Base-by-base conservation (phyloP, 2,797 vertebrate species). In the Aphelocoma californica region DNA sequence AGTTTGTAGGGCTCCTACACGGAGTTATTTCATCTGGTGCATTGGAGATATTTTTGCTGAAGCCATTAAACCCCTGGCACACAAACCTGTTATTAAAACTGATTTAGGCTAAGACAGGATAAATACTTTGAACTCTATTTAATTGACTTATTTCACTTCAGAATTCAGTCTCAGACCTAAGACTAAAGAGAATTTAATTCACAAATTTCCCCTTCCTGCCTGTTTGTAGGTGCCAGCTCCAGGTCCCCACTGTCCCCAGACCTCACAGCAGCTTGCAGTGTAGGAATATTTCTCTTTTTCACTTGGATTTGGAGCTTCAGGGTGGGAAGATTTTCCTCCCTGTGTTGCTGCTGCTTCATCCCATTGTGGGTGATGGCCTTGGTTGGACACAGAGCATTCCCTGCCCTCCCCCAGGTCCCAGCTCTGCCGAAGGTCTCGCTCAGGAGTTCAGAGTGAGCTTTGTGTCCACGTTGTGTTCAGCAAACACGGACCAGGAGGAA, bases 91-190 rank as follows among this genome's bases (percentile, higher is more conserved):
- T 91, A 86, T 94, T 93, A 94, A 82, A 92, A 7, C 67, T 20
- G 84, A 45, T 91, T 86, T 77, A 56, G 84, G 15, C 84, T 32
- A n/a, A 65, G 88, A 28, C 38, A 40, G 81, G 72, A 53, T 62
- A 85, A 92, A 92, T 80, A 82, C 95, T 96, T 93, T 86, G 87
- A 93, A 92, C 81, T 74, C 67, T 29, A 1, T 53, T 92, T 89
- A 82, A 79, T 85, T 51, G 67, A 65, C 86, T 94, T 88, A 17
- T 7, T 95, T 77, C 54, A 31, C 45, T 89, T 51, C 29, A 60
- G 81, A 32, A 73, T 77, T 80, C 71, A 38, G 14, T 48, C 74
- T 79, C 4, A 0, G 50, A 58, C 81, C 80, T 29, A 24, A 91
- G 67, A 87, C 66, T 60, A 14, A 88, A 65, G 60, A 38, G 66